Evolutionary conservation across 1,140 invertebrate species (phyloP).

Genomic region (Fopius arisanus): DNA sequence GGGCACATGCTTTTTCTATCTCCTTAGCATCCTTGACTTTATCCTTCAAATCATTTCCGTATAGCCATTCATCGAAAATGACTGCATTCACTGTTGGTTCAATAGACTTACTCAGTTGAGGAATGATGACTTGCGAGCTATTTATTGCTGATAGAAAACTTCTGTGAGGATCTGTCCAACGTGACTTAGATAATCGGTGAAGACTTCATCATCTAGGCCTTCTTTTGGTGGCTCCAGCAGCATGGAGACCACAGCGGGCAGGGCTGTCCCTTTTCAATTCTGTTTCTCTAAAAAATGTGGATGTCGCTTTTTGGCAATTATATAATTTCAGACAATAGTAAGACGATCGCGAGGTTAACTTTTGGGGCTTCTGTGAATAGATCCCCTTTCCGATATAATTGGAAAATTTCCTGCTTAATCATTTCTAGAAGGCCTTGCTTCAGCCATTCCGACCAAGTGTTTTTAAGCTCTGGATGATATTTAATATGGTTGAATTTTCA

Average conservation of each 20-base stretch:
- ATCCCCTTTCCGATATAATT: conserved; percentile 24
- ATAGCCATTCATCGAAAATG: conserved; percentile 26
- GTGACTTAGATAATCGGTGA: conserved; percentile 18
- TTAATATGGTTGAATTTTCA: not conserved
- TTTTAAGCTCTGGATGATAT: not conserved
- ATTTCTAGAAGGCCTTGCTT: conserved; percentile 20
- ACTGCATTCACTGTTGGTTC: conserved; percentile 12
- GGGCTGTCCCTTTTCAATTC: conserved; percentile 32
- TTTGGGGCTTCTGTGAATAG: conserved; percentile 14
- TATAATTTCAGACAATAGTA: conserved; percentile 24
- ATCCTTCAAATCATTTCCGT: conserved; percentile 20
- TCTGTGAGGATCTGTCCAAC: conserved; percentile 18
- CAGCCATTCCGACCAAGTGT: conserved; percentile 17
- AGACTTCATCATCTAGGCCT: conserved; percentile 5
- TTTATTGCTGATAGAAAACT: conserved; percentile 15
- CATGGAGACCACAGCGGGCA: conserved; percentile 28
- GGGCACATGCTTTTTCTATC: conserved; percentile 11
- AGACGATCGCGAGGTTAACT: not conserved
- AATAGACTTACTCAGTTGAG: conserved; percentile 11
- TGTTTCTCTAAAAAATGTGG: conserved; percentile 34
- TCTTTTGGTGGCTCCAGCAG: conserved; percentile 25
- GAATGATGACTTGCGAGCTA: conserved; percentile 23
- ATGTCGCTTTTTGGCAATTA: conserved; percentile 33
- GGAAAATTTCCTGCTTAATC: conserved; percentile 23
- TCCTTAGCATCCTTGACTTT: conserved; percentile 15